Base-by-base conservation (phyloP, 2,797 vertebrate species). In the Denticeps clupeoides region DNA sequence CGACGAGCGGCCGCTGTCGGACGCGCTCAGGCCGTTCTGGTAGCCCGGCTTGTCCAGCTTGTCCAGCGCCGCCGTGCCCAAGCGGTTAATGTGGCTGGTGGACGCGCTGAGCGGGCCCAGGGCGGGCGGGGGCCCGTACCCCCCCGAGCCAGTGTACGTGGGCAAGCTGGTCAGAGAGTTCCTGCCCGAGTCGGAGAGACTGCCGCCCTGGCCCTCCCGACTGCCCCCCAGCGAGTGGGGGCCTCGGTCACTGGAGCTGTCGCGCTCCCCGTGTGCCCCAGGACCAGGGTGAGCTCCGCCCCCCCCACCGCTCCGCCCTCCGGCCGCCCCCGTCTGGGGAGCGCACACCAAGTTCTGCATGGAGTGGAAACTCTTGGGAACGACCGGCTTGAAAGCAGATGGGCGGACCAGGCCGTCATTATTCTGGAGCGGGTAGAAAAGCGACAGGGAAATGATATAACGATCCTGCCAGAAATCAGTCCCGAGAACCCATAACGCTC, bases 141-240 rank as follows among this genome's bases (percentile, higher is more conserved):
- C 72, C 4, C 78, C 75, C 0, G 81, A 84, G 51, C 76, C 83
- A 1, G 82, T 72, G 2, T 97, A 99, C 0, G 92, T 98, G 62
- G 95, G 95, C 74, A 99, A 79, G 73, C 94, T 97, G 9, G 94
- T 97, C 44, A 99, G 79, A 4, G 94, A 98, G 83, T 99, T 99
- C 10, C 93, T 89, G 63, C 94, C 95, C 0, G 91, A 99, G 73
- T 96, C 95, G 0, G 95, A 91, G 77, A 99, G 89, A 27, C 42
- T 6, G 2, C 49, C 44, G 11, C 43, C 29, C 29, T 45, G 49
- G 7, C 58, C 63, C 3, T 54, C 52, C 12, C 41, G 47, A 15
- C 55, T 42, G 7, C 54, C 41, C 21, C 40, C 49, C 6, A 49
- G 45, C 9, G 55, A 52, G 2, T 50, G 35, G 8, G 50, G 25